phyloP scores from a whole-genome alignment of 92 coral and sea anemone genomes.

The Epizoanthus scotinus region DNA sequence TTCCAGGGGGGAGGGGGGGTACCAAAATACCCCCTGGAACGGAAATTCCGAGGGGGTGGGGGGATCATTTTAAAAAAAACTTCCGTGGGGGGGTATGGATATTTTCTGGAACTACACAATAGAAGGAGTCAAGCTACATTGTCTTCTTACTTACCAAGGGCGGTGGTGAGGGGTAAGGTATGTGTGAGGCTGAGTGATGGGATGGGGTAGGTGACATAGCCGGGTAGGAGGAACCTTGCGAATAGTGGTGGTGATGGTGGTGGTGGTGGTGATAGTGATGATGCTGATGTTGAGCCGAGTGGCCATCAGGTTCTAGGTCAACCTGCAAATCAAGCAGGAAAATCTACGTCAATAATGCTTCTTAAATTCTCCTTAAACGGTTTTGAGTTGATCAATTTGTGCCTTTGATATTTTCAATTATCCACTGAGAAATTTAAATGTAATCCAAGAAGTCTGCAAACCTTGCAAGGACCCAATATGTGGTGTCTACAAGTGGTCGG shows the following conservation, averaged over 20 bases:
- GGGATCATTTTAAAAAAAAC: too few relatives aligned
- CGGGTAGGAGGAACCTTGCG: constrained; percentile 82
- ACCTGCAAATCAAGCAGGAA: constrained; percentile 59
- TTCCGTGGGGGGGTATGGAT: too few relatives aligned
- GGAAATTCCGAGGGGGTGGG: too few relatives aligned
- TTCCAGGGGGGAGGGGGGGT: too few relatives aligned
- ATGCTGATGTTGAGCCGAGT: constrained; percentile 70
- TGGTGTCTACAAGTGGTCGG: background rate
- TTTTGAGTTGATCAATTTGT: too few relatives aligned
- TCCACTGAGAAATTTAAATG: too few relatives aligned
- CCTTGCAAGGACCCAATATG: background rate
- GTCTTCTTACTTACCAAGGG: constrained; percentile 48
- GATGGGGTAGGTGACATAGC: constrained; percentile 68
- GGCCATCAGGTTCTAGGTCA: constrained; percentile 57
- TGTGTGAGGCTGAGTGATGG: constrained; percentile 66
- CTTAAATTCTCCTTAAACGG: background rate
- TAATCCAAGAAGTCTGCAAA: background rate
- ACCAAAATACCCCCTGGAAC: too few relatives aligned
- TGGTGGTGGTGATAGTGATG: constrained; percentile 92
- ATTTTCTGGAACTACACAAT: background rate
- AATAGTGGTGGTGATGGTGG: constrained; percentile 86
- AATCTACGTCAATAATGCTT: background rate
- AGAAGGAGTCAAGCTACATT: background rate
- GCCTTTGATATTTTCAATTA: too few relatives aligned
- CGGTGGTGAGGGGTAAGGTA: constrained; percentile 65